Evolutionary conservation across 2,113 vertebrate genomes (phyloP).

Genomic region (Campylorhamphus procurvoides): DNA sequence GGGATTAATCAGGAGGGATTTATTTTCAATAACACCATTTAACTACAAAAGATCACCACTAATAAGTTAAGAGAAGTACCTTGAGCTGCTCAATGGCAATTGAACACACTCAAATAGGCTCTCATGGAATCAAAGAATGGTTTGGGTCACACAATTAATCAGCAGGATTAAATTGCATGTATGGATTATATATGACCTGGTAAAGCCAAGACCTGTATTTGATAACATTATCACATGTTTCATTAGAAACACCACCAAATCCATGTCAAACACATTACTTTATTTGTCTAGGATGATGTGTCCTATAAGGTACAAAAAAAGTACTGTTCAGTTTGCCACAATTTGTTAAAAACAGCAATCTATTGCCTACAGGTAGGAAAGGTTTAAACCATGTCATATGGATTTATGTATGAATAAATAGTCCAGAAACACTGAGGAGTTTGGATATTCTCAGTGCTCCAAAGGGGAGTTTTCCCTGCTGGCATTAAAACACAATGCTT

Average conservation of each 20-base stretch:
- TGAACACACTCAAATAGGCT: conserved; percentile 1
- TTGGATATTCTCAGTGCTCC: conserved; percentile 60
- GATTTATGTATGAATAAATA: conserved; percentile 82
- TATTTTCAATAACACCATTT: conserved; percentile 47
- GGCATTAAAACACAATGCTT: conserved; percentile 77
- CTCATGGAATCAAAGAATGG: not conserved
- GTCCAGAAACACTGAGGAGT: conserved; percentile 82
- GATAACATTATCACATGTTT: conserved; percentile 58
- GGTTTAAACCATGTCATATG: conserved; percentile 66
- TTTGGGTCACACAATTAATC: not conserved
- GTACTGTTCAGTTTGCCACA: conserved; percentile 86
- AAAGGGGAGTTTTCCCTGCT: conserved; percentile 58
- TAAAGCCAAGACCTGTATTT: conserved; percentile 49
- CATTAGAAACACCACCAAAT: conserved; percentile 80
- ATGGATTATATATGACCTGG: not conserved
- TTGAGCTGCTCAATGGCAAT: not conserved
- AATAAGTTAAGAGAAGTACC: conserved; percentile 43
- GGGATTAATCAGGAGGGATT: not conserved
- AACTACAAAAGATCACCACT: conserved; percentile 27
- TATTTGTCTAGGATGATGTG: conserved; percentile 90
- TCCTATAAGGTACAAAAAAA: conserved; percentile 92
- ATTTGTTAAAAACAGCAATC: conserved; percentile 90
- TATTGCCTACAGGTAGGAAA: conserved; percentile 83
- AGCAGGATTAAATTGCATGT: not conserved
- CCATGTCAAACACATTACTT: conserved; percentile 89